Evolutionary conservation across 2,113 vertebrate species (phyloP), one percentile per base, ranked within the genome.

Genomic region (Campylomormyrus numenius): DNA sequence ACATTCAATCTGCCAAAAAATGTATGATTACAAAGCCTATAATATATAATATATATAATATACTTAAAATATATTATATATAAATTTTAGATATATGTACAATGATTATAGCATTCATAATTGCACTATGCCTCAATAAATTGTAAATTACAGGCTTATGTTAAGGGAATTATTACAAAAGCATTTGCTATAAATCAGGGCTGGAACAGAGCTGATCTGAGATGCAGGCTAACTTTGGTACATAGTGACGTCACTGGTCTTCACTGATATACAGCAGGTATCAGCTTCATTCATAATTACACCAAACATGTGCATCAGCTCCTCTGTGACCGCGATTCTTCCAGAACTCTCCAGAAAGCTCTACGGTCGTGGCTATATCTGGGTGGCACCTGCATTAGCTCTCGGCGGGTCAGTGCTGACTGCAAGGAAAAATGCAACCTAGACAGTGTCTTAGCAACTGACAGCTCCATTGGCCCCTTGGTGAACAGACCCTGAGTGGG

Each of bases 1-100:
- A 98, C 97, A 98, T 98, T 98, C 97, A 97, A 95, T 97, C 96
- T 97, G 97, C 97, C 96, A 96, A 96, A 96, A 56, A 97, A 95
- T 94, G 96, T 95, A 97, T 97, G 97, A 98, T 97, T 98, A 97
- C 95, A 97, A 97, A 98, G 97, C 97, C 96, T 96, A n/a, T 53
- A 53, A 95, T 96, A 97, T 96, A 95, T 96, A 96, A 66, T 89
- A 89, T 90, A 89, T 87, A 91, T 90, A 88, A 94, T 90, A 90
- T 91, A 91, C 77, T 90, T 89, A 91, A 85, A 90, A 88, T 93
- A 95, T 95, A 93, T 93, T 93, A 94, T 90, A 90, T 86, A 91
- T 88, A 90, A 50, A 90, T 88, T 95, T 94, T 93, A 93, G 92
- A 95, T 89, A 91, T 97, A 97, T 97, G 95, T 97, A 98, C 97